Evolutionary conservation across 2,797 vertebrate genomes (phyloP).

Genomic region (Gadopsis bispinosus): DNA sequence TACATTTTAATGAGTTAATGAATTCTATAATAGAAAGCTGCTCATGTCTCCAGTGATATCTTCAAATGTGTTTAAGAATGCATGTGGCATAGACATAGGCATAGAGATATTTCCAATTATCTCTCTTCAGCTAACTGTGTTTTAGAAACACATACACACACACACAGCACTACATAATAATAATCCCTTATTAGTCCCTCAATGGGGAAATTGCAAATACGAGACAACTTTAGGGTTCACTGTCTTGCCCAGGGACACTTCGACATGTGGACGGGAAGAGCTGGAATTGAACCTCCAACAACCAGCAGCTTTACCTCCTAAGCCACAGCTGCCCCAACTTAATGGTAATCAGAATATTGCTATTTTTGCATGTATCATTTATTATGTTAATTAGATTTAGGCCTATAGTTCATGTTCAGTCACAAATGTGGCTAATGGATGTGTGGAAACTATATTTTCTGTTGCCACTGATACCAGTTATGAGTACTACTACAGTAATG

Average conservation of each 20-base stretch:
- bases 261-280: no score
- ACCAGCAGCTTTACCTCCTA: no score
- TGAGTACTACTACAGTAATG: not conserved
- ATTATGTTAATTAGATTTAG: conserved; percentile 46
- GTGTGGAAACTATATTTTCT: conserved; percentile 13
- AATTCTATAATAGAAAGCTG: conserved; percentile 52
- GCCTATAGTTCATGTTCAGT: conserved; percentile 13
- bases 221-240: no score
- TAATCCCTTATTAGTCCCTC: no score
- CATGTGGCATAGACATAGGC: conserved; percentile 24
- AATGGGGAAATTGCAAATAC: no score
- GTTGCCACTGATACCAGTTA: conserved; percentile 4
- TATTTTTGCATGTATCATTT: conserved; percentile 36
- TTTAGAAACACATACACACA: conserved; percentile 2
- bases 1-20: conserved; percentile 61
- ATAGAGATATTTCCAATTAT: conserved; percentile 54
- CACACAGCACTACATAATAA: conserved; percentile 9
- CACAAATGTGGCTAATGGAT: conserved; percentile 2
- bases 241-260: no score
- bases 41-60: conserved; percentile 38
- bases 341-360: conserved; percentile 44
- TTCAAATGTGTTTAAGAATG: conserved; percentile 57
- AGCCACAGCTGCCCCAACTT: not conserved
- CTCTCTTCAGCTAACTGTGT: conserved; percentile 30
- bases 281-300: no score